Conservation (phyloP, 2,797 vertebrate species). For the Margarornis squamiger region DNA sequence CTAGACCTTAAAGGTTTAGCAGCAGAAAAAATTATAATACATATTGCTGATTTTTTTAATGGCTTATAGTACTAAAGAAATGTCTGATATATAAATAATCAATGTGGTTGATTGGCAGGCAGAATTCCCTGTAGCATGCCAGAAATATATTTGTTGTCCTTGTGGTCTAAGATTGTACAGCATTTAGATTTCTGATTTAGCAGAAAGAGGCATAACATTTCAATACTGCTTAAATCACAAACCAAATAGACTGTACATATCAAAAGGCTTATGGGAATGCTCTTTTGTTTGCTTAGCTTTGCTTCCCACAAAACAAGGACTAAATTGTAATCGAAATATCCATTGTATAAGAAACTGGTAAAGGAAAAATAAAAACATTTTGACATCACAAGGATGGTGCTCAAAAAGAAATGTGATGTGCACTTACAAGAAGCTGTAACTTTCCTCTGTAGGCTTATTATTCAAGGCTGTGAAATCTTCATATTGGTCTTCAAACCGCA, state of each 20-base stretch:
- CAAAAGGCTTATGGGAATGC: background rate
- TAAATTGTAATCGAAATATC: background rate
- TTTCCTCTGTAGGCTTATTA: background rate
- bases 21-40: background rate
- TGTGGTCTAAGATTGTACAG: background rate
- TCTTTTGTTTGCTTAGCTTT: background rate
- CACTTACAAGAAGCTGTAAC: background rate
- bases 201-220: background rate
- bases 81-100: background rate
- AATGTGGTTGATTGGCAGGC: background rate
- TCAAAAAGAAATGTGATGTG: background rate
- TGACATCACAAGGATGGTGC: background rate
- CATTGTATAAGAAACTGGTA: background rate
- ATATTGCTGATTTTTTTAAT: background rate
- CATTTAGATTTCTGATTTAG: background rate
- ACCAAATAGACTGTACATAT: background rate
- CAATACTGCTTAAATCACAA: background rate
- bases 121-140: background rate
- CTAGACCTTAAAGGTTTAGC: background rate
- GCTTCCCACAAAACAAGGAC: background rate
- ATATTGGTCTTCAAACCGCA: background rate
- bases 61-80: background rate
- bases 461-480: background rate
- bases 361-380: background rate
- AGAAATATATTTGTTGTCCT: constrained; percentile 12